Conservation (phyloP, 1,140 invertebrate species). For the Macrostomum lignano region DNA sequence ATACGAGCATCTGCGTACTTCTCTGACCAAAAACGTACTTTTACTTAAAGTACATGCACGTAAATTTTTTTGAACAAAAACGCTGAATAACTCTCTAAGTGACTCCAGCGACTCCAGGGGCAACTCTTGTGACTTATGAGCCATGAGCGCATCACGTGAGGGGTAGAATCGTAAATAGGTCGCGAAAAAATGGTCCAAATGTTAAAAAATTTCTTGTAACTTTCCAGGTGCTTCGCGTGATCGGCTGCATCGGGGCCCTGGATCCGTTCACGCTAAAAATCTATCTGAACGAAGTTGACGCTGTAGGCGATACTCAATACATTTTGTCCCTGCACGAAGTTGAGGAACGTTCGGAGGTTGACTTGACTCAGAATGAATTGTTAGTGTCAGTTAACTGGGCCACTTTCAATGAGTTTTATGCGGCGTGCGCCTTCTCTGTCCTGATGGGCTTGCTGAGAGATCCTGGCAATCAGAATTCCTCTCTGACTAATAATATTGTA, state of each 20-base stretch:
- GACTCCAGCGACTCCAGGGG: slow-evolving; percentile 79
- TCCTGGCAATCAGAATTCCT: slow-evolving; percentile 56
- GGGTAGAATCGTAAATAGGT: slow-evolving; percentile 10
- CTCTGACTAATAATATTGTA: slow-evolving; percentile 37
- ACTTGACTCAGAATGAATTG: slow-evolving; percentile 5
- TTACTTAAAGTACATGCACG: no score
- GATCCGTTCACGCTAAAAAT: slow-evolving; percentile 94
- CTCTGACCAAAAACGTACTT: no score
- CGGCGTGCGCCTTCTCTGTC: not conserved
- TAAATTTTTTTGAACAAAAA: slow-evolving; percentile 38
- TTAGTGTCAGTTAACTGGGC: slow-evolving; percentile 1
- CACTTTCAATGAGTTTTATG: not conserved
- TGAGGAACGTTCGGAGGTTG: slow-evolving; percentile 11
- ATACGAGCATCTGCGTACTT: no score
- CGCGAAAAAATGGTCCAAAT: slow-evolving; percentile 13
- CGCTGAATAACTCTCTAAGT: slow-evolving; percentile 58
- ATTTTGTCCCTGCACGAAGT: slow-evolving; percentile 26
- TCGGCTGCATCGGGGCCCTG: slow-evolving; percentile 66
- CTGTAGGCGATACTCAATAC: slow-evolving; percentile 11
- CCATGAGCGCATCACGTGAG: slow-evolving; percentile 17
- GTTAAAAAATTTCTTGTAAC: no score
- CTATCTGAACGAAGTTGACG: slow-evolving; percentile 57
- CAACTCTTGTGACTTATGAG: slow-evolving; percentile 45
- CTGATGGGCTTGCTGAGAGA: slow-evolving; percentile 4
- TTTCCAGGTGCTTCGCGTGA: slow-evolving; percentile 61